Evolutionary conservation across 2,797 vertebrate genomes (phyloP).

Genomic region (Myoxocephalus aenaeus): DNA sequence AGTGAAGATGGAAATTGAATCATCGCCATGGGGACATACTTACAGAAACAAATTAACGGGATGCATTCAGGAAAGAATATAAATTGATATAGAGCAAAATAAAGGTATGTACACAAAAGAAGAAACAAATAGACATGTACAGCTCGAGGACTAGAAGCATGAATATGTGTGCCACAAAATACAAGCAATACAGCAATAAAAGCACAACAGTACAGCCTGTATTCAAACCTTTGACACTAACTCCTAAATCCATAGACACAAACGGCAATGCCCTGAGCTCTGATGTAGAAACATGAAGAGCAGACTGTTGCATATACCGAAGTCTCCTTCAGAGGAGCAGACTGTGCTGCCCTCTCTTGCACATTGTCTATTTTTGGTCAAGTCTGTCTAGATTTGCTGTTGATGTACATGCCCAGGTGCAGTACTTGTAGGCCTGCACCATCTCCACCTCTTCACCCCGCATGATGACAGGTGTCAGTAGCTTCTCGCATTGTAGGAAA

Average conservation of each 20-base stretch:
- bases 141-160: neutral
- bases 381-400: slow-evolving; percentile 14
- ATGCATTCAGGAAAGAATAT: slow-evolving; percentile 38
- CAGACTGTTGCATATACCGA: slow-evolving; percentile 10
- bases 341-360: slow-evolving; percentile 19
- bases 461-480: slow-evolving; percentile 77
- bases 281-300: slow-evolving; percentile 28
- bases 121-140: neutral
- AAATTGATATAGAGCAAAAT: slow-evolving; percentile 33
- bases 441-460: slow-evolving; percentile 66
- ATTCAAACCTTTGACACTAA: slow-evolving; percentile 19
- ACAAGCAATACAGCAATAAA: neutral
- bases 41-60: slow-evolving; percentile 27
- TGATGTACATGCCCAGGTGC: slow-evolving; percentile 45
- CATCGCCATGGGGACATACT: slow-evolving; percentile 29
- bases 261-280: slow-evolving; percentile 8
- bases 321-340: slow-evolving; percentile 13
- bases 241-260: slow-evolving; percentile 10
- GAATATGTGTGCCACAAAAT: neutral
- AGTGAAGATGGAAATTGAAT: slow-evolving; percentile 56
- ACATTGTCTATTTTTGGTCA: slow-evolving; percentile 42
- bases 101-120: neutral
- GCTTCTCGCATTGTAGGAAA: slow-evolving; percentile 66
- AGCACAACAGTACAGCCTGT: slow-evolving; percentile 14
- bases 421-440: slow-evolving; percentile 60